A percentile compares a stretch with the other conserved stretches of the same genome.
phyloP scores from a whole-genome alignment of 64 coral and sea anemone species.

The Pocillopora damicornis region DNA sequence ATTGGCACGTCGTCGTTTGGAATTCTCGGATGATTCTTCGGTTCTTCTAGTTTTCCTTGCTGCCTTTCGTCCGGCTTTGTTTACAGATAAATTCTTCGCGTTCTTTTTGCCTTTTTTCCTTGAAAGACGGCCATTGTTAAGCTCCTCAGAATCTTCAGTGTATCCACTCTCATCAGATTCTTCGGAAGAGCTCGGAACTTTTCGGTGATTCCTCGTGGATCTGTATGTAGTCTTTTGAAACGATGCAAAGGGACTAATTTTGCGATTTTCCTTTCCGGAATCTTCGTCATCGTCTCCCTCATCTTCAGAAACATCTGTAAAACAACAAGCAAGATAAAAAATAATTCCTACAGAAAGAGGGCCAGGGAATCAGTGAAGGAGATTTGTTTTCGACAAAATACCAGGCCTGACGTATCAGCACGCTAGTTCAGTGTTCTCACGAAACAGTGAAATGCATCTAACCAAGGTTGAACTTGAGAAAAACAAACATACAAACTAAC shows the following conservation, averaged over 20 bases:
- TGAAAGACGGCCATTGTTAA: not conserved
- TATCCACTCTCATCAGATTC: not conserved
- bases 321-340: not conserved
- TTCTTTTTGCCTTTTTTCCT: not conserved
- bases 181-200: not conserved
- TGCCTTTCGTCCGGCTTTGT: not conserved
- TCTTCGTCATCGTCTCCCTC: slow-evolving; percentile 14
- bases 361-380: no score
- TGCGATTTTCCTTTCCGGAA: slow-evolving; percentile 2
- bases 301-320: not conserved
- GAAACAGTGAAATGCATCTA: not conserved
- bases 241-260: not conserved
- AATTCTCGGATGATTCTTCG: not conserved
- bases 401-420: no score
- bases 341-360: no score
- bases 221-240: not conserved
- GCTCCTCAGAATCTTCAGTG: not conserved
- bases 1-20: slow-evolving; percentile 42
- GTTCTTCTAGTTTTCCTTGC: not conserved
- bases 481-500: not conserved
- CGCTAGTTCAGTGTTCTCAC: not conserved
- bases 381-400: no score
- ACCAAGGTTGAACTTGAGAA: not conserved
- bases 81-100: not conserved
- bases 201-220: slow-evolving; percentile 22